Evolutionary conservation across 2,113 vertebrate genomes (phyloP).

Genomic region (Melanerpes formicivorus): DNA sequence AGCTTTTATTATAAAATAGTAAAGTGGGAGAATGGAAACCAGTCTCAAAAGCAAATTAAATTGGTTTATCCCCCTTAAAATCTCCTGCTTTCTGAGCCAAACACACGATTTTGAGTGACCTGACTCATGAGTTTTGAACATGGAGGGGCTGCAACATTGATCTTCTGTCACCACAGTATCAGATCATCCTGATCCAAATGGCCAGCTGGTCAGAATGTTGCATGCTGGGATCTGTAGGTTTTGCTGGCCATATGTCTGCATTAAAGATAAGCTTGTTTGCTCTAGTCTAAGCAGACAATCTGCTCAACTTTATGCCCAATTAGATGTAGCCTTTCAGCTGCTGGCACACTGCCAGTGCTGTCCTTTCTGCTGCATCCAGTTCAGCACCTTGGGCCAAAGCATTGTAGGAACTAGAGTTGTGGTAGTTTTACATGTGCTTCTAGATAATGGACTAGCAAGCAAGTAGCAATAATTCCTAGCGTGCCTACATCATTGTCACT

Average conservation of each 20-base stretch:
- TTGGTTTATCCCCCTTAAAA: background rate
- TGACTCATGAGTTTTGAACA: background rate
- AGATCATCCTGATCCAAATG: constrained; percentile 45
- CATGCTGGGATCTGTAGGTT: constrained; percentile 63
- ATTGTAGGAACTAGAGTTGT: constrained; percentile 2
- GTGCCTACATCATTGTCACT: background rate
- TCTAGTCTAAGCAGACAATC: constrained; percentile 58
- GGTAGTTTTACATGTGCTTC: constrained; percentile 10
- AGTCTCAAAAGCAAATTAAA: background rate
- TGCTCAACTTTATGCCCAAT: constrained; percentile 64
- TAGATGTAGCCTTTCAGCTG: constrained; percentile 52
- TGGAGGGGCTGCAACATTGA: background rate
- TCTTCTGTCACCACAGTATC: constrained; percentile 8
- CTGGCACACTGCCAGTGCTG: background rate
- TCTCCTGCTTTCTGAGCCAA: background rate
- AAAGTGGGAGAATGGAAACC: background rate
- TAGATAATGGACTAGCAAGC: background rate
- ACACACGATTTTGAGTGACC: background rate
- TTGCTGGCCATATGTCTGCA: constrained; percentile 62
- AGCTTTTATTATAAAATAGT: background rate
- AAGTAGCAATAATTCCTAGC: constrained; percentile 25
- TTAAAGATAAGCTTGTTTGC: constrained; percentile 68
- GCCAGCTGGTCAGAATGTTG: constrained; percentile 37
- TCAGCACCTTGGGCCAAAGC: background rate
- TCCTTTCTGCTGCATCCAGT: background rate